phyloP scores from a whole-genome alignment of 2,113 vertebrate genomes.

The Myiozetetes cayanensis region DNA sequence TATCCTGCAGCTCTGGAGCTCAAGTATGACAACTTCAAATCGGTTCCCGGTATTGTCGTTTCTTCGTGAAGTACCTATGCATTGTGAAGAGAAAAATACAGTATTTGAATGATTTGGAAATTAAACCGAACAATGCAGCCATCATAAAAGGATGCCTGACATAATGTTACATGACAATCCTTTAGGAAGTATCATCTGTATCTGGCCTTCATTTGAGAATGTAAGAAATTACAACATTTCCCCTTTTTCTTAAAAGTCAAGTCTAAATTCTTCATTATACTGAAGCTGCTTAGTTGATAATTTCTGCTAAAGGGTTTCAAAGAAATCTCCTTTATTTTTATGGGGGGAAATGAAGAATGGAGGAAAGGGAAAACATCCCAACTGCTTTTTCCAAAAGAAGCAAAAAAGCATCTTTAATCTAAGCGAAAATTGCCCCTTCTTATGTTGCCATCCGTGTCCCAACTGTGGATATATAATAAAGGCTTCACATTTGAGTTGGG shows the following conservation, averaged over 20 bases:
- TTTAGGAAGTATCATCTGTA: not conserved
- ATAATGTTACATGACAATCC: not conserved
- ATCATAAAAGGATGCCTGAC: not conserved
- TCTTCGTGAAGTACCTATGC: slow-evolving; percentile 94
- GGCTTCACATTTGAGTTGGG: not conserved
- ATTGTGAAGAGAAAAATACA: not conserved
- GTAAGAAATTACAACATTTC: not conserved
- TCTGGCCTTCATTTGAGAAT: not conserved
- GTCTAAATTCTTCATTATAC: not conserved
- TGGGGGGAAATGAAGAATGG: not conserved
- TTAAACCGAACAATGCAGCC: not conserved
- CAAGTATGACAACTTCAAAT: slow-evolving; percentile 92
- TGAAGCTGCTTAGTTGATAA: not conserved
- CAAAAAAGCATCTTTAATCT: not conserved
- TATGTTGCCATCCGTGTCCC: not conserved
- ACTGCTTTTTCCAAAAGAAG: not conserved
- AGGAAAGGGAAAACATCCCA: not conserved
- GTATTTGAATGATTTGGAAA: not conserved
- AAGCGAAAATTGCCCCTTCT: not conserved
- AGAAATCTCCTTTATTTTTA: not conserved
- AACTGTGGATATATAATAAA: rapidly evolving
- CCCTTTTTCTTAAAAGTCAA: not conserved
- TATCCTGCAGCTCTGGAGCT: slow-evolving; percentile 95
- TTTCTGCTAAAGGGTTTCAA: not conserved
- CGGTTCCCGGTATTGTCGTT: slow-evolving; percentile 92